Evolutionary conservation across 2,797 vertebrate genomes (phyloP), one percentile per base, ranked within the genome.

Genomic region (Enteromius mattozi): DNA sequence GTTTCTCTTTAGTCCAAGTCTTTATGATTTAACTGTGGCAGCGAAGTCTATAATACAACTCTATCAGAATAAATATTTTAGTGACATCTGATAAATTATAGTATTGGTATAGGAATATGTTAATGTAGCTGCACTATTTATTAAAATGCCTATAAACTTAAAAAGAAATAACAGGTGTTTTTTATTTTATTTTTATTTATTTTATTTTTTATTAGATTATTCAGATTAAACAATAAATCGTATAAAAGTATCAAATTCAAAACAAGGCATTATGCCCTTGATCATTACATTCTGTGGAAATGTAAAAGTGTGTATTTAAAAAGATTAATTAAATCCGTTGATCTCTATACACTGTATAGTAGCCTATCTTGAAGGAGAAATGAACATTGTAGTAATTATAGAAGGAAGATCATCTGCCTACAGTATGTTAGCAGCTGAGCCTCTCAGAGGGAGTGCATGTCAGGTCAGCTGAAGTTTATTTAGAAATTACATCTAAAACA

Each of bases 1-100:
- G 94, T 94, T 93, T 95, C 94, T 94, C 92, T 94, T 91, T 90
- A 90, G 92, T 92, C 92, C 91, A 93, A 92, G 92, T 83, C 88
- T 92, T 94, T 94, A 94, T 95, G 94, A 95, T 94, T 94, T 93
- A 94, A 42, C 75, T 27, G 14, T 51, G 54, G 14, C n/a, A 17
- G 37, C 0, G 24, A 77, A 77, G 51, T 40, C 13, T 42, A 61
- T 77, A 42, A 95, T 94, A 94, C 94, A 47, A 63, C 40, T 42
- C 35, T 45, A 42, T 51, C 33, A 91, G 87, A 79, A 56, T 91
- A 89, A 91, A 92, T 89, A 89, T 54, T 54, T 75, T 35, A 54
- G 86, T 93, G 93, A 94, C 93, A 94, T 94, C 94, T 92, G 92
- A 94, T 92, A 9, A 14, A 71, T 24, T 4, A 45, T 45, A 45